Evolutionary conservation across 2,113 vertebrate genomes (phyloP).

Genomic region (Eulacestoma nigropectus): DNA sequence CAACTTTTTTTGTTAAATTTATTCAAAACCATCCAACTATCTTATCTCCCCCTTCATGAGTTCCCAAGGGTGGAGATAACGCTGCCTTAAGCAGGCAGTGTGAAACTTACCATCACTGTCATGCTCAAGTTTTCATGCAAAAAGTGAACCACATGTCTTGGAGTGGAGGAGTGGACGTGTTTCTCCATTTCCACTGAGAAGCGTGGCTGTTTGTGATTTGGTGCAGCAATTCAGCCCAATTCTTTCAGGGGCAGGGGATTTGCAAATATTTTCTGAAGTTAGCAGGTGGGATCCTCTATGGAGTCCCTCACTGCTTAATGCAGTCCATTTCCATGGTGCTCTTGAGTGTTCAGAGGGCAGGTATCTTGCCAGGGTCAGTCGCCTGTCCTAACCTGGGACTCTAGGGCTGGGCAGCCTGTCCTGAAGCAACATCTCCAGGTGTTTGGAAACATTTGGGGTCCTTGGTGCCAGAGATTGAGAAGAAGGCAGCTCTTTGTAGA

Average conservation of each 20-base stretch:
- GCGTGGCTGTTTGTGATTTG: rapidly evolving
- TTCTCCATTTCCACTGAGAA: not conserved
- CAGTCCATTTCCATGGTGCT: not conserved
- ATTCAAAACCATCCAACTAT: not conserved
- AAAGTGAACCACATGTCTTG: not conserved
- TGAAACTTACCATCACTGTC: not conserved
- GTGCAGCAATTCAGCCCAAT: not conserved
- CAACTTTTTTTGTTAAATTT: not conserved
- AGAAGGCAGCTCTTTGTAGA: not conserved
- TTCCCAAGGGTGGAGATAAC: not conserved
- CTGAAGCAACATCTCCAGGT: not conserved
- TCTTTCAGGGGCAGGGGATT: not conserved
- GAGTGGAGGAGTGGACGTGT: not conserved
- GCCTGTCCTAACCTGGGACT: not conserved
- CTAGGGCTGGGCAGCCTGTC: not conserved
- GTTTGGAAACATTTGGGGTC: not conserved
- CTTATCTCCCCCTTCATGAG: not conserved
- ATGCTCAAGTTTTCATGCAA: not conserved
- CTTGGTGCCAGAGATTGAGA: not conserved
- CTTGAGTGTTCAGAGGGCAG: not conserved
- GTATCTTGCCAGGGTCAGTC: not conserved
- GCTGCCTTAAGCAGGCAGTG: not conserved
- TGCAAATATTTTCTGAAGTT: not conserved
- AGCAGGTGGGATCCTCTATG: not conserved
- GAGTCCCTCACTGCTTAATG: not conserved